Percentiles rank a stretch among this genome's conserved stretches.
Evolutionary conservation across 2,113 vertebrate genomes (phyloP).

Genomic region (Coturnix japonica): DNA sequence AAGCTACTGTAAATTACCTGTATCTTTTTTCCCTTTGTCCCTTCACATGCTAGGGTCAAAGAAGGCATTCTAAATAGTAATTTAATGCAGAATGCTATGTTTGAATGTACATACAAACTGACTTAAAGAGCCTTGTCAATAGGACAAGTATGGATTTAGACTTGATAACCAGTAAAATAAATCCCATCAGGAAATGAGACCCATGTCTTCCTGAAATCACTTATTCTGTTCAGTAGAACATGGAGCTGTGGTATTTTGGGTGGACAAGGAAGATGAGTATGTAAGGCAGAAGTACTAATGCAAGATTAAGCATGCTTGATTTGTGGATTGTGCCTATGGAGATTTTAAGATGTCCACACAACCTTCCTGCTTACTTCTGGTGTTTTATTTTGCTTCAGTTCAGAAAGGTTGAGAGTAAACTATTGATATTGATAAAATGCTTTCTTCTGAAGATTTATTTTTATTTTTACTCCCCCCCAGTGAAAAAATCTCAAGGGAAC

Average conservation of each 20-base stretch:
- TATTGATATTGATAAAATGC: neutral
- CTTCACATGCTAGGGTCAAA: neutral
- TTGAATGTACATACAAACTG: neutral
- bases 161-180: neutral
- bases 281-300: neutral
- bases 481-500: neutral
- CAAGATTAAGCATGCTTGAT: neutral
- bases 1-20: neutral
- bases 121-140: neutral
- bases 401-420: neutral
- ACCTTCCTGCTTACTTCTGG: neutral
- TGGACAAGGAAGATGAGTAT: neutral
- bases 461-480: neutral
- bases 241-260: neutral
- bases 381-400: slow-evolving; percentile 7
- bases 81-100: neutral
- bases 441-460: neutral
- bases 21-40: neutral
- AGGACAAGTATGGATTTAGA: neutral
- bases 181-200: neutral
- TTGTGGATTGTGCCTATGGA: neutral
- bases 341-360: neutral
- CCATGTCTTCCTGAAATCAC: neutral
- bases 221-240: neutral
- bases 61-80: neutral